Conservation (phyloP, 2,113 vertebrate genomes). For the Istiophorus platypterus region DNA sequence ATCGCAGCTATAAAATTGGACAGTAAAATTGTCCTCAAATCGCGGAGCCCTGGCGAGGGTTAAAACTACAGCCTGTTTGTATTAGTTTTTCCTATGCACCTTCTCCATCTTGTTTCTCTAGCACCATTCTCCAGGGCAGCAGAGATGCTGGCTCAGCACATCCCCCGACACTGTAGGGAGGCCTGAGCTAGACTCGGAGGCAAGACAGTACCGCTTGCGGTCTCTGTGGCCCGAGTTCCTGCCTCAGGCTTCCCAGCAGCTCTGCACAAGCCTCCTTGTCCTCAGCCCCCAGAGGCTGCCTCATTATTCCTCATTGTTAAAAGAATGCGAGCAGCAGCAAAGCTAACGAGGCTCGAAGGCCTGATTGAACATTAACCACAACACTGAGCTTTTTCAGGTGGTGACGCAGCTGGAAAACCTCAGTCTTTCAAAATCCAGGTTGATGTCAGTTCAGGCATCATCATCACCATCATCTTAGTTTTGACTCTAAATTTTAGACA, state of each 20-base stretch:
- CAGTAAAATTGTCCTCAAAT: not conserved
- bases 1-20: too few relatives aligned
- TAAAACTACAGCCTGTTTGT: not conserved
- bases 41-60: not conserved
- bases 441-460: fast-evolving
- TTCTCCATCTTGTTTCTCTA: conserved; percentile 9
- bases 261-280: conserved; percentile 2
- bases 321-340: not conserved
- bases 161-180: conserved; percentile 27
- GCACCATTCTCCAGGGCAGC: conserved; percentile 4
- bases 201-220: not conserved
- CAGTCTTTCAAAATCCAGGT: not conserved
- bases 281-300: not conserved
- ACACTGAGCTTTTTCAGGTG: too few relatives aligned
- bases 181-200: conserved; percentile 7
- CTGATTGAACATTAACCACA: not conserved
- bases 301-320: not conserved
- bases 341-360: not conserved
- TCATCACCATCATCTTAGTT: not conserved
- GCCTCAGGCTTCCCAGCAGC: conserved; percentile 23
- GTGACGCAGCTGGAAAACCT: too few relatives aligned
- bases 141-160: conserved; percentile 21
- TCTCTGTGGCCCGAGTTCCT: conserved; percentile 9
- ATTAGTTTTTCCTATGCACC: not conserved
- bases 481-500: not conserved